Evolutionary conservation across 2,797 vertebrate species (phyloP).

Genomic region (Choloepus didactylus): DNA sequence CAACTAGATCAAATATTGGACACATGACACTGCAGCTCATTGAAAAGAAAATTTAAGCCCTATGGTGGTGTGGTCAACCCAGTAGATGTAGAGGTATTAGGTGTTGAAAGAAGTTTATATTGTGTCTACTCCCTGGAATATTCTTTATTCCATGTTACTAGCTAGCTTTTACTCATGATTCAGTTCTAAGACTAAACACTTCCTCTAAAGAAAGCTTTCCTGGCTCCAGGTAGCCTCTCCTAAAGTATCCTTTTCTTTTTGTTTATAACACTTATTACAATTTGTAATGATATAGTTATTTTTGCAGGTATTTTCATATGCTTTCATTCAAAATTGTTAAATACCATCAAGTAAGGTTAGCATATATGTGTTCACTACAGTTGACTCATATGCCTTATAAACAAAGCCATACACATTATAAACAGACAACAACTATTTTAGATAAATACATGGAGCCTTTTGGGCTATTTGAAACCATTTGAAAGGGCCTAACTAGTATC

Average conservation of each 20-base stretch:
- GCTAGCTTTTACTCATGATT: not conserved
- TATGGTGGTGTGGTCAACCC: accelerated
- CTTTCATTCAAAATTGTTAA: not conserved
- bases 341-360: not conserved
- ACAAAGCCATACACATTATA: not conserved
- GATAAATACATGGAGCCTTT: not conserved
- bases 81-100: not conserved
- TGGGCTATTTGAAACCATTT: not conserved
- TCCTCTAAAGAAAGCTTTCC: not conserved
- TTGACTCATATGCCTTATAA: not conserved
- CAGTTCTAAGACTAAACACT: not conserved
- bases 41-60: not conserved
- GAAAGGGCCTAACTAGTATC: not conserved
- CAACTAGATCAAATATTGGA: not conserved
- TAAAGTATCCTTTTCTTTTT: not conserved
- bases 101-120: not conserved
- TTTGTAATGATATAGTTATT: not conserved
- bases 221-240: not conserved
- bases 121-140: not conserved
- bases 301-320: not conserved
- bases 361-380: not conserved
- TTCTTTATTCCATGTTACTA: not conserved
- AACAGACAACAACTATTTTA: not conserved
- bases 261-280: not conserved
- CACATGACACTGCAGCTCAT: not conserved